These are phyloP conservation scores for Psilanteris sp. DNA, from an alignment of 1,140 invertebrate species.

Conservation along the genomic window DNA sequence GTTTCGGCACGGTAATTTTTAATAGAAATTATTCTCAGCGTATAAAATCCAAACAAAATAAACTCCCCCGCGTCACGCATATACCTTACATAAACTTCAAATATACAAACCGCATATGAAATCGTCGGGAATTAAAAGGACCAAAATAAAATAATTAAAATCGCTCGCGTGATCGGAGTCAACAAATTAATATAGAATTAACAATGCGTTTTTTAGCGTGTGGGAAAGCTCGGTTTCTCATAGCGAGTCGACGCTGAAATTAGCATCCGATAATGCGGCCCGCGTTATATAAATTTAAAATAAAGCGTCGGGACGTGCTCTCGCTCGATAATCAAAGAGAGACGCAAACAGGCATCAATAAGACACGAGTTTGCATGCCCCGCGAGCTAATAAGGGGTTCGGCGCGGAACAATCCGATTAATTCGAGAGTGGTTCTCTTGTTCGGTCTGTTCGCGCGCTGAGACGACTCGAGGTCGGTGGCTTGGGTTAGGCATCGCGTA, in stretches of 20 bases:
- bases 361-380: slow-evolving; percentile 72
- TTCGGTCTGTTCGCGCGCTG: slow-evolving; percentile 35
- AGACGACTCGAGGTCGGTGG: slow-evolving; percentile 58
- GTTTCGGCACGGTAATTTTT: too few relatives aligned
- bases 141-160: too few relatives aligned
- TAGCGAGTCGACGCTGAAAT: slow-evolving; percentile 47
- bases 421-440: slow-evolving; percentile 68
- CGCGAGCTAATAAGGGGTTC: slow-evolving; percentile 75
- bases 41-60: too few relatives aligned
- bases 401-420: slow-evolving; percentile 76
- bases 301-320: slow-evolving; percentile 67
- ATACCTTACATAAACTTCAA: too few relatives aligned
- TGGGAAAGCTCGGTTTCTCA: slow-evolving; percentile 59
- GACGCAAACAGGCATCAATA: slow-evolving; percentile 65
- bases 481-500: slow-evolving; percentile 70
- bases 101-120: too few relatives aligned
- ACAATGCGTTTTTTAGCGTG: slow-evolving; percentile 8
- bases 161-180: too few relatives aligned
- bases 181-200: too few relatives aligned
- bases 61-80: too few relatives aligned
- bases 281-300: slow-evolving; percentile 70
- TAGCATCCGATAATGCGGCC: slow-evolving; percentile 64
- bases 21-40: too few relatives aligned
- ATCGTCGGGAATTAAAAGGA: not conserved
- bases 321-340: slow-evolving; percentile 67